Conservation (phyloP, 2,888 invertebrate species). For the Euplagia quadripunctaria region DNA sequence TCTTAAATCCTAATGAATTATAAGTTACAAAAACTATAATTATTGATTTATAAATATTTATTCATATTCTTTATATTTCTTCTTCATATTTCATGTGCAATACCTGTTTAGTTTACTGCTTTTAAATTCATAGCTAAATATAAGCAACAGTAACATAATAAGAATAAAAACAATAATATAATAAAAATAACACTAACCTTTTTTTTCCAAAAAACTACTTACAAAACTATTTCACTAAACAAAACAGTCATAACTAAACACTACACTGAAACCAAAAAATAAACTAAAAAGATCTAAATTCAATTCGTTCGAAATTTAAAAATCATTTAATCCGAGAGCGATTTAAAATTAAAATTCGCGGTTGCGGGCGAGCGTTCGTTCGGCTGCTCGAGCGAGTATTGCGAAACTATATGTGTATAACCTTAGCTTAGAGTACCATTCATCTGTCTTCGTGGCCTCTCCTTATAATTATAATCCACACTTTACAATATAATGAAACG, state of each 20-base stretch:
- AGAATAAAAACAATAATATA: not conserved
- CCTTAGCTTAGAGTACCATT: conserved; percentile 51
- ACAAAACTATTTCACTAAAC: conserved; percentile 11
- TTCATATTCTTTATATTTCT: too few species aligned
- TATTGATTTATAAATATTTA: too few species aligned
- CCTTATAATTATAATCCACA: conserved; percentile 47
- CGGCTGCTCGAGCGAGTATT: conserved; percentile 38
- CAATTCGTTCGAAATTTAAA: conserved; percentile 10
- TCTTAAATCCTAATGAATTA: too few species aligned
- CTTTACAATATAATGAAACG: conserved; percentile 8
- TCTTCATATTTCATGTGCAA: too few species aligned
- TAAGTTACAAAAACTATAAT: too few species aligned
- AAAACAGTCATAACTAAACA: conserved; percentile 12
- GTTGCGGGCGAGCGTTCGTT: conserved; percentile 47
- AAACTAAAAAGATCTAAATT: conserved; percentile 4
- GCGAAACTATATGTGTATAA: conserved; percentile 53
- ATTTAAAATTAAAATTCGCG: conserved; percentile 31
- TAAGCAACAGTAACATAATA: not conserved
- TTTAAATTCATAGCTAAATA: not conserved
- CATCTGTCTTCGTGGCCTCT: conserved; percentile 50
- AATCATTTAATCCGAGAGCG: conserved; percentile 12
- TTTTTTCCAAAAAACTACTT: conserved; percentile 9
- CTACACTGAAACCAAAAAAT: conserved; percentile 4
- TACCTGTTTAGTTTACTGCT: too few species aligned
- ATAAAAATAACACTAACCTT: conserved; percentile 19